These are phyloP conservation scores for Perca schrenkii DNA, from an alignment of 2,113 vertebrate genomes.

Conservation along the genomic window DNA sequence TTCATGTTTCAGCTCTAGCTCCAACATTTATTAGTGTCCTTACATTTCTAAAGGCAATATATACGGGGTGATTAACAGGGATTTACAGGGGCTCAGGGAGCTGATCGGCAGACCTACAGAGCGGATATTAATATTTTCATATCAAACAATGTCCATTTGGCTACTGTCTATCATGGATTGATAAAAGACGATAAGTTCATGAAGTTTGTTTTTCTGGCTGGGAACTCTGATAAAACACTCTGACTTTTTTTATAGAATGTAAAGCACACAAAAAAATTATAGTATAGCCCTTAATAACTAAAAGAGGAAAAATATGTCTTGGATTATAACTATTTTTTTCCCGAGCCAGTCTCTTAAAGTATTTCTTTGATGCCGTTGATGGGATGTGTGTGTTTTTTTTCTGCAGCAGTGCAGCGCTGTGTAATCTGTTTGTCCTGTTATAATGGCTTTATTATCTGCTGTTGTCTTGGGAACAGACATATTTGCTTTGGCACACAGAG, in stretches of 20 bases:
- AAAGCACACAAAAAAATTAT: background rate
- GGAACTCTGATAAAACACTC: background rate
- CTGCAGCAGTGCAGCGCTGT: constrained; percentile 37
- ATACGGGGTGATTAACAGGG: constrained; percentile 34
- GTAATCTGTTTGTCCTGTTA: constrained; percentile 74
- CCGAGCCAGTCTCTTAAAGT: constrained; percentile 29
- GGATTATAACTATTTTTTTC: background rate
- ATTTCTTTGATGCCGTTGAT: constrained; percentile 54
- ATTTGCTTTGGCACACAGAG: constrained; percentile 65
- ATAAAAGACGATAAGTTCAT: background rate
- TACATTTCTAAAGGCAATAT: constrained; percentile 15
- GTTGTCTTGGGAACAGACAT: constrained; percentile 82
- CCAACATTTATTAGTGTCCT: constrained; percentile 12
- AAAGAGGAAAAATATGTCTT: background rate
- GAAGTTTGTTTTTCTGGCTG: background rate
- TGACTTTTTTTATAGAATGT: background rate
- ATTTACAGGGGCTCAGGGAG: constrained; percentile 6
- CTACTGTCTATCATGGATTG: background rate
- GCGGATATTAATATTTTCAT: constrained; percentile 22
- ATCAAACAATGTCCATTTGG: constrained; percentile 20
- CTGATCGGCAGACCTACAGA: constrained; percentile 12
- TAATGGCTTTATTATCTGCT: constrained; percentile 76
- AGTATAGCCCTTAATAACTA: background rate
- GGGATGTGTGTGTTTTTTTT: constrained; percentile 52
- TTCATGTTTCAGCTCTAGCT: background rate